These are phyloP conservation scores for Harlomillsia oculata DNA, from an alignment of 1,140 invertebrate genomes.

Conservation along the genomic window DNA sequence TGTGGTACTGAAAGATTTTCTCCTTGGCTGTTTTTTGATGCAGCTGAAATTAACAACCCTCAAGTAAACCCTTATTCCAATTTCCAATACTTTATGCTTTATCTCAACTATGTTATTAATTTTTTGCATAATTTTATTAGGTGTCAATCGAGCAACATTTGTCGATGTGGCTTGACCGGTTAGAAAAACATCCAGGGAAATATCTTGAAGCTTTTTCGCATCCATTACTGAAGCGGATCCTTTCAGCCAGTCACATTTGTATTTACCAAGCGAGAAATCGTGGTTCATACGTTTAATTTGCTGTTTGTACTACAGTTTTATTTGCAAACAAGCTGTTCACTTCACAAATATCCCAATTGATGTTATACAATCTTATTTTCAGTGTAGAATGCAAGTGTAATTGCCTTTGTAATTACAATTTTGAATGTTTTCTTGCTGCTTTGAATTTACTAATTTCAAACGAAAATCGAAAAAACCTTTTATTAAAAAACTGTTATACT, in stretches of 20 bases:
- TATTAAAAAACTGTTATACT: too few relatives aligned
- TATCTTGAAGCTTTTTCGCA: conserved; percentile 10
- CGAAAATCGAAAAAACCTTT: too few relatives aligned
- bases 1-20: conserved; percentile 12
- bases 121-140: neutral
- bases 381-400: too few relatives aligned
- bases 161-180: conserved; percentile 19
- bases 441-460: too few relatives aligned
- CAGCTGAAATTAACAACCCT: neutral
- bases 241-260: conserved; percentile 23
- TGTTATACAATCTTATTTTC: too few relatives aligned
- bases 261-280: conserved; percentile 20
- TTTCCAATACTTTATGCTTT: neutral
- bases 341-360: too few relatives aligned
- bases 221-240: conserved; percentile 4
- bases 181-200: conserved; percentile 22
- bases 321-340: too few relatives aligned
- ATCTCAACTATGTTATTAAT: neutral
- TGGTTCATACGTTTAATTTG: conserved; percentile 19
- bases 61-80: conserved; percentile 1
- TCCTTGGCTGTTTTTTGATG: conserved; percentile 22
- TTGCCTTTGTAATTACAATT: too few relatives aligned
- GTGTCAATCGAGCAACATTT: conserved; percentile 18
- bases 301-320: neutral
- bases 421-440: too few relatives aligned